phyloP scores from a whole-genome alignment of 2,888 invertebrate genomes.

The Lithodes maja region DNA sequence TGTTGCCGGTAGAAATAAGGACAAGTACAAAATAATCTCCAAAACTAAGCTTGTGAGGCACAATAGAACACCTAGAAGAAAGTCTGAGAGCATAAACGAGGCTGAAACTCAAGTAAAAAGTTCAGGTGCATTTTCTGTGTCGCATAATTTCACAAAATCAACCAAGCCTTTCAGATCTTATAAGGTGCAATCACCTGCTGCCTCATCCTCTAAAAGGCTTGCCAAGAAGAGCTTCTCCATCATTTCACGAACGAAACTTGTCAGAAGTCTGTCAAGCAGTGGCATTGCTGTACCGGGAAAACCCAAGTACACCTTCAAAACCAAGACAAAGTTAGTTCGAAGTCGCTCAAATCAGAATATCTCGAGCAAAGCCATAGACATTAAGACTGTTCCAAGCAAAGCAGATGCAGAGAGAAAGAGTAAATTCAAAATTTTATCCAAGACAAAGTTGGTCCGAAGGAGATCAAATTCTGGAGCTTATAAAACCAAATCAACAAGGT shows the following conservation, averaged over 20 bases:
- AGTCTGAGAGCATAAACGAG: neutral
- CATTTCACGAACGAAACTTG: slow-evolving; percentile 34
- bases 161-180: neutral
- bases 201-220: neutral
- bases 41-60: slow-evolving; percentile 39
- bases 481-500: neutral
- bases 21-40: slow-evolving; percentile 20
- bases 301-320: slow-evolving; percentile 40
- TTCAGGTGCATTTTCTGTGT: no score
- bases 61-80: neutral
- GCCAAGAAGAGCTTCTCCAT: slow-evolving; percentile 22
- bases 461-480: slow-evolving; percentile 41
- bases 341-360: neutral
- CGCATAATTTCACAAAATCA: neutral
- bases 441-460: slow-evolving; percentile 54
- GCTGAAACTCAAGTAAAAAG: no score
- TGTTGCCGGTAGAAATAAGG: neutral
- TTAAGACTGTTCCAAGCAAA: neutral
- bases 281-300: slow-evolving; percentile 6
- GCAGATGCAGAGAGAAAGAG: slow-evolving; percentile 22
- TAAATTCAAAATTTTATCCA: slow-evolving; percentile 44
- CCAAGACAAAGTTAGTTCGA: slow-evolving; percentile 46
- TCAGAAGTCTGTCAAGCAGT: slow-evolving; percentile 9
- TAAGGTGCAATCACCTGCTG: neutral
- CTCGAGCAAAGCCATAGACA: neutral